phyloP scores from a whole-genome alignment of 2,888 invertebrate species.

The Elmis aenea region DNA sequence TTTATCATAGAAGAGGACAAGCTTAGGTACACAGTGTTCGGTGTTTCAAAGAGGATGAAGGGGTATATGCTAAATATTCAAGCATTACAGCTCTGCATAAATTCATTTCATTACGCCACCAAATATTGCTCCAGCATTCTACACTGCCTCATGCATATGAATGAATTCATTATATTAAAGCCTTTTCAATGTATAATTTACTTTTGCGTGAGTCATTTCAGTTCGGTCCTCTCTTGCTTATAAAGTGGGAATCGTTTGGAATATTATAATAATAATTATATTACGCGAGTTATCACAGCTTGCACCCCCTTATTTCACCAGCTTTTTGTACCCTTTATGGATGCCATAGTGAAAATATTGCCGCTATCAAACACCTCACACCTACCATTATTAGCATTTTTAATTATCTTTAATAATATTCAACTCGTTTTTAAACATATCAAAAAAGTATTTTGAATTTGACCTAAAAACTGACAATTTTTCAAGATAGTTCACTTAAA shows the following conservation, averaged over 20 bases:
- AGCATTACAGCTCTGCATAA: constrained; percentile 62
- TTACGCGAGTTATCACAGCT: constrained; percentile 37
- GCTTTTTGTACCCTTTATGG: no score
- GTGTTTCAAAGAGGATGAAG: constrained; percentile 56
- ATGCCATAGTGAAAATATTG: no score
- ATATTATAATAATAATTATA: constrained; percentile 45
- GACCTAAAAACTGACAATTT: no score
- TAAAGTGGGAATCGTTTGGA: constrained; percentile 43
- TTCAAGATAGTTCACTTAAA: no score
- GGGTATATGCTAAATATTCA: constrained; percentile 59
- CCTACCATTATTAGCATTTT: no score
- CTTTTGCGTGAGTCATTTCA: constrained; percentile 62
- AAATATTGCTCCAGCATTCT: constrained; percentile 56
- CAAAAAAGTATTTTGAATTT: no score
- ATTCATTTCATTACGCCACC: constrained; percentile 62
- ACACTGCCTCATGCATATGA: constrained; percentile 58
- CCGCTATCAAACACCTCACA: no score
- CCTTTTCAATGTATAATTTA: constrained; percentile 64
- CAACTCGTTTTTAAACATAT: no score
- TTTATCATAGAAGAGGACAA: constrained; percentile 40
- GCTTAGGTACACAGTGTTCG: constrained; percentile 42
- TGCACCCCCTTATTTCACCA: no score
- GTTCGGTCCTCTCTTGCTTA: constrained; percentile 42
- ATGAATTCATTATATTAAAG: constrained; percentile 63
- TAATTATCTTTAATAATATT: no score